Evolutionary conservation across 1,140 invertebrate species (phyloP).

Genomic region (Aricia agestis): DNA sequence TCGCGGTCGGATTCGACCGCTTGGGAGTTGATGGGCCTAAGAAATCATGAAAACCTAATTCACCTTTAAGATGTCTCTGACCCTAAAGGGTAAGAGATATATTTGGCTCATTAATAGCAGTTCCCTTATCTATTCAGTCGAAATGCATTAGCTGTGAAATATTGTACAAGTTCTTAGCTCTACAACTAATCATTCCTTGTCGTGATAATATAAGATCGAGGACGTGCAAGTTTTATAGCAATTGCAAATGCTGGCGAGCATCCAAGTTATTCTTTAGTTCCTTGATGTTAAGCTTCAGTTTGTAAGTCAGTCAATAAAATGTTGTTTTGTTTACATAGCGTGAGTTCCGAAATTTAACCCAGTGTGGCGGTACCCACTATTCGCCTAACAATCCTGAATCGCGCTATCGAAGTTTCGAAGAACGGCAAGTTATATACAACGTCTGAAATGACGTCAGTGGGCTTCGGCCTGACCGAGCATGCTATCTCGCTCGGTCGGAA

Average conservation of each 20-base stretch:
- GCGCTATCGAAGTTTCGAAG: no score
- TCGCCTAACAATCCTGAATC: no score
- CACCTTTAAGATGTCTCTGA: no score
- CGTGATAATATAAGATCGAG: constrained; percentile 2
- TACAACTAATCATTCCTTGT: constrained; percentile 10
- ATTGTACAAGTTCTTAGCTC: constrained; percentile 3
- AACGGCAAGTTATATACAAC: no score
- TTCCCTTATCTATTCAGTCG: not conserved
- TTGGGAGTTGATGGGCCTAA: no score
- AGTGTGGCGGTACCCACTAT: no score
- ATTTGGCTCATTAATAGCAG: not conserved
- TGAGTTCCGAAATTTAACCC: not conserved
- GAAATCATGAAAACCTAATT: no score
- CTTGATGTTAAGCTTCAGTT: not conserved
- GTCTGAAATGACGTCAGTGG: no score
- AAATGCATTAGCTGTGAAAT: not conserved
- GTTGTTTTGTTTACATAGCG: not conserved
- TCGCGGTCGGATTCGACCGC: no score
- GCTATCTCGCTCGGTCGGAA: no score
- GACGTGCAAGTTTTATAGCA: constrained; percentile 8
- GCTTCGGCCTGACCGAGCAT: no score
- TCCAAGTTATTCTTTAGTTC: not conserved
- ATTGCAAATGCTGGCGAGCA: not conserved
- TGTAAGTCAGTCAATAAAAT: constrained; percentile 1
- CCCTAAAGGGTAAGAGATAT: not conserved